A percentile compares a stretch with the other conserved stretches of the same genome.
Evolutionary conservation across 2,888 invertebrate species (phyloP).

Genomic region (Melangyna quadrimaculata): DNA sequence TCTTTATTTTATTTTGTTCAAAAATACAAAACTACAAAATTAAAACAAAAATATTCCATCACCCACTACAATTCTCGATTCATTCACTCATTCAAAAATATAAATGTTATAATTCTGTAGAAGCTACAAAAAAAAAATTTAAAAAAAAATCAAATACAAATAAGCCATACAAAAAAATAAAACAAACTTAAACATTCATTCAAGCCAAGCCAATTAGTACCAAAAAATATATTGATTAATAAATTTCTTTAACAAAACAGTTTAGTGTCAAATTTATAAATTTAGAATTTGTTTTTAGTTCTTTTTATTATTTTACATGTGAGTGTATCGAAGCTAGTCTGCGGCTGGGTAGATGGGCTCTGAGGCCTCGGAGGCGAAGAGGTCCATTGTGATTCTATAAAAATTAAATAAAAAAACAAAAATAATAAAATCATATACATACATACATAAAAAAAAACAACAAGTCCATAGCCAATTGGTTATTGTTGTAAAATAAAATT

Average conservation of each 20-base stretch:
- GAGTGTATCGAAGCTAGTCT: constrained; percentile 82
- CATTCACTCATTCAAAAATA: background rate
- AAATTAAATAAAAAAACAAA: constrained; percentile 77
- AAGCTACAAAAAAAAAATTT: constrained; percentile 11
- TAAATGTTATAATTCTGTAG: background rate
- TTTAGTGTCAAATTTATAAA: constrained; percentile 53
- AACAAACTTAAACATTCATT: constrained; percentile 43
- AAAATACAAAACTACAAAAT: background rate
- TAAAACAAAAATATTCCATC: background rate
- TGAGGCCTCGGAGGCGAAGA: constrained; percentile 82
- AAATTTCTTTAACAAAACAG: constrained; percentile 11
- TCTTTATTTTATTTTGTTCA: background rate
- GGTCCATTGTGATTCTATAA: constrained; percentile 82
- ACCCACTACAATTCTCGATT: background rate
- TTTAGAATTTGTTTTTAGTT: constrained; percentile 72
- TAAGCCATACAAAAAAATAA: background rate
- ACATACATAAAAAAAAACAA: no score
- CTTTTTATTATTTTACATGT: constrained; percentile 81
- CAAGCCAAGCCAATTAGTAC: constrained; percentile 68
- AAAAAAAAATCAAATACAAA: background rate
- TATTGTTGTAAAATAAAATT: constrained; percentile 59
- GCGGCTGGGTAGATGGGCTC: constrained; percentile 81
- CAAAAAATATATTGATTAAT: constrained; percentile 20
- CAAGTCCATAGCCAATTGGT: constrained; percentile 69
- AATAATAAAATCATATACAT: constrained; percentile 72